Conservation (phyloP, 2,113 vertebrate genomes). For the Pogonocichla stellata region DNA sequence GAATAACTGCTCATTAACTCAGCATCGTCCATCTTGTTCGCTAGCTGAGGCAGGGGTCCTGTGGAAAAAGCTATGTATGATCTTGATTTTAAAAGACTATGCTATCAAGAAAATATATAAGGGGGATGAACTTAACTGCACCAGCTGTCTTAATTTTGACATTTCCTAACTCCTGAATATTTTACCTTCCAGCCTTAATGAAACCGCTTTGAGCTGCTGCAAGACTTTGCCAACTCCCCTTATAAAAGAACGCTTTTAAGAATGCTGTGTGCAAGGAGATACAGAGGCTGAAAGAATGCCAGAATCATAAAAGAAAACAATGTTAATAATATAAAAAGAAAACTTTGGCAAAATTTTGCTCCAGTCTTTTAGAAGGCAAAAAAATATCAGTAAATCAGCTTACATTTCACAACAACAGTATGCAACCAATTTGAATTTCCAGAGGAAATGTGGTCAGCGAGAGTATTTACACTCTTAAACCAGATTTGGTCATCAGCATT, state of each 20-base stretch:
- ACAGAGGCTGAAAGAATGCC: background rate
- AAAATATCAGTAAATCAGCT: background rate
- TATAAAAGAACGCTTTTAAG: background rate
- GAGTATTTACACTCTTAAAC: background rate
- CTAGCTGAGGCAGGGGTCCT: slow-evolving; percentile 14
- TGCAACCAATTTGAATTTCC: background rate
- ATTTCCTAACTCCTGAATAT: background rate
- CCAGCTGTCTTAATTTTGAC: background rate
- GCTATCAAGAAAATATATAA: background rate
- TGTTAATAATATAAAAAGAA: background rate
- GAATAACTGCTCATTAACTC: slow-evolving; percentile 69
- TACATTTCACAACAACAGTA: background rate
- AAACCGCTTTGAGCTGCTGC: background rate
- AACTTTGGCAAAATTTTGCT: background rate
- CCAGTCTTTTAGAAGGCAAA: background rate
- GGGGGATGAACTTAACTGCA: background rate
- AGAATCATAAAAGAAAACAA: background rate
- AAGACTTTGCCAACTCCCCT: background rate
- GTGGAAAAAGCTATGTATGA: background rate
- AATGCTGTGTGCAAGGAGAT: background rate
- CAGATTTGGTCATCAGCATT: background rate
- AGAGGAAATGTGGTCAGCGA: background rate
- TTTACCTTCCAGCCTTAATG: slow-evolving; percentile 11
- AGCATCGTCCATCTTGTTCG: slow-evolving; percentile 46
- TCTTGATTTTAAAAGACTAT: background rate